phyloP scores from a whole-genome alignment of 2,797 vertebrate species.

The Anniella stebbinsi region DNA sequence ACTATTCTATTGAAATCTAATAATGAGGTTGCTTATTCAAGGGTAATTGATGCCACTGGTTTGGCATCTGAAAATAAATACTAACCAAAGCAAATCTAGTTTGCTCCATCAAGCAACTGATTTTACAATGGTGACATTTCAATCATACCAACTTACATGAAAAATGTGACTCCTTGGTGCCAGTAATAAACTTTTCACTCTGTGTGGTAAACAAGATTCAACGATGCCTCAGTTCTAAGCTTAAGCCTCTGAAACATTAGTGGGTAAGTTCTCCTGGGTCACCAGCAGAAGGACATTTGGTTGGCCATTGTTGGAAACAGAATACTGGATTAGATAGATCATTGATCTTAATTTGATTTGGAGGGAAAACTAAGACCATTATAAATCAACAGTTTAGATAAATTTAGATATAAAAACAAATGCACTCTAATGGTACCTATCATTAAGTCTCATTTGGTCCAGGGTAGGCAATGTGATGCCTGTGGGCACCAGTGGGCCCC shows the following conservation, averaged over 20 bases:
- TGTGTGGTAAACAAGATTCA: background rate
- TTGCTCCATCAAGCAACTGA: background rate
- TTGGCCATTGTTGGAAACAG: too few relatives aligned
- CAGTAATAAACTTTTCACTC: background rate
- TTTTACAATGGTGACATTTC: background rate
- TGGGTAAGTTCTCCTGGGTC: background rate
- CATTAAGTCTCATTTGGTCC: background rate
- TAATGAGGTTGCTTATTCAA: conserved; percentile 4
- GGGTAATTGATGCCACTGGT: background rate
- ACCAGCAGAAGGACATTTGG: too few relatives aligned
- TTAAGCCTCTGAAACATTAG: background rate
- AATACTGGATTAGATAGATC: too few relatives aligned
- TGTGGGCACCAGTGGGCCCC: too few relatives aligned
- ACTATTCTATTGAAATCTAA: conserved; percentile 15
- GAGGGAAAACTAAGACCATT: background rate
- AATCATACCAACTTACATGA: background rate
- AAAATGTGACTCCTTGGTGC: background rate
- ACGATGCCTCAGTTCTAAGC: background rate
- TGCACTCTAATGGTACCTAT: background rate
- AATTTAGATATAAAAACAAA: background rate
- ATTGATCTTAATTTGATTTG: too few relatives aligned
- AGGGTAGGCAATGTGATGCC: too few relatives aligned
- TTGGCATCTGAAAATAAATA: background rate
- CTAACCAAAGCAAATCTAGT: background rate
- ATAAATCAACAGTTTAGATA: background rate